Conservation (phyloP, 2,888 invertebrate species). For the Ectemnius continuus region DNA sequence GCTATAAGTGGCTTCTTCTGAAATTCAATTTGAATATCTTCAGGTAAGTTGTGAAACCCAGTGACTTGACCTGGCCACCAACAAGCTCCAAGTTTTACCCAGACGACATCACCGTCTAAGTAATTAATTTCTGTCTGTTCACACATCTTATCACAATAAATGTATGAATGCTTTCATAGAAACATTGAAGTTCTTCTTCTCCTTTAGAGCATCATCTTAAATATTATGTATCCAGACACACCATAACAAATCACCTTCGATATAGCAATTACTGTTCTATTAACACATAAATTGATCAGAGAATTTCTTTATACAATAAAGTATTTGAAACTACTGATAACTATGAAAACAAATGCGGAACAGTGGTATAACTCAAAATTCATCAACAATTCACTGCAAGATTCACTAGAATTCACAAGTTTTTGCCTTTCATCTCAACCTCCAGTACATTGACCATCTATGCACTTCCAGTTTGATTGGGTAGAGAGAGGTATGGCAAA, state of each 20-base stretch:
- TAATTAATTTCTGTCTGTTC: slow-evolving; percentile 85
- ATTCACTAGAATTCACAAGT: not conserved
- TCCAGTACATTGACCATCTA: not conserved
- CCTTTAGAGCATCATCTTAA: too few relatives aligned
- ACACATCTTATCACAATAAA: slow-evolving; percentile 80
- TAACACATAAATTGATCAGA: too few relatives aligned
- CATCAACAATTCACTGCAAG: not conserved
- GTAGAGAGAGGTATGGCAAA: not conserved
- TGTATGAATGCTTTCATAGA: slow-evolving; percentile 38
- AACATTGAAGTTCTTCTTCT: slow-evolving; percentile 11
- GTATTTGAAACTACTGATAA: not conserved
- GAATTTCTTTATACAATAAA: too few relatives aligned
- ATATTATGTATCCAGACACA: too few relatives aligned
- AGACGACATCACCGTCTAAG: slow-evolving; percentile 88
- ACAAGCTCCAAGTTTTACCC: slow-evolving; percentile 89
- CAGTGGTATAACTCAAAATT: not conserved
- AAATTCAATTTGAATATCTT: slow-evolving; percentile 83
- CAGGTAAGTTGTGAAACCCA: slow-evolving; percentile 82
- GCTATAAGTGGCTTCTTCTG: slow-evolving; percentile 86
- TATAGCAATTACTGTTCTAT: too few relatives aligned
- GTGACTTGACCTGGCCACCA: slow-evolving; percentile 94
- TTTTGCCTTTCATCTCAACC: not conserved
- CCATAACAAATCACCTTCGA: too few relatives aligned
- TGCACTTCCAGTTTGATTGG: not conserved
- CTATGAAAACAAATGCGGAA: slow-evolving; percentile 3